A percentile compares a stretch with the other conserved stretches of the same genome.
These are phyloP conservation scores for Leptinotarsa juncta DNA, from an alignment of 2,888 invertebrate genomes.

Conservation along the genomic window DNA sequence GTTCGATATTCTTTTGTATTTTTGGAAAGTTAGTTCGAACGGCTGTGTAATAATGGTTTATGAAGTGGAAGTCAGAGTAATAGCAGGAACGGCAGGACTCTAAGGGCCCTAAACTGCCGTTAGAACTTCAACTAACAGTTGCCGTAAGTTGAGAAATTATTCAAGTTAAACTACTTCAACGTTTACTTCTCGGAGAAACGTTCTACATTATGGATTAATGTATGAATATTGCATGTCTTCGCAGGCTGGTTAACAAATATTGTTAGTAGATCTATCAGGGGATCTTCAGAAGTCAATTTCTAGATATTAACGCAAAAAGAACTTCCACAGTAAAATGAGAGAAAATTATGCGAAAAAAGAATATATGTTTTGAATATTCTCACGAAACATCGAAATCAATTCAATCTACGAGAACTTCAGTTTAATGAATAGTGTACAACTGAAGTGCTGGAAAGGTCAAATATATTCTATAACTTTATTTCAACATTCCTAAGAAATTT, in stretches of 20 bases:
- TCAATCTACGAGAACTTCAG: too few species aligned
- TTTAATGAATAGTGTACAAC: too few species aligned
- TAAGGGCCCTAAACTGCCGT: slow-evolving; percentile 40
- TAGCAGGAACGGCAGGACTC: slow-evolving; percentile 38
- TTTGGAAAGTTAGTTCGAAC: slow-evolving; percentile 24
- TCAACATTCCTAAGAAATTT: too few species aligned
- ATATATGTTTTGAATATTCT: too few species aligned
- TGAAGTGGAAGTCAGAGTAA: slow-evolving; percentile 29
- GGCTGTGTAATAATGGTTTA: slow-evolving; percentile 38
- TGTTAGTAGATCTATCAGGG: not conserved
- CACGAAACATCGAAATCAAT: too few species aligned
- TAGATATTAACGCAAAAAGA: too few species aligned
- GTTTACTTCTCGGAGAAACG: slow-evolving; percentile 27
- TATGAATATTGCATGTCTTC: slow-evolving; percentile 28
- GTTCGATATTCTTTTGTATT: slow-evolving; percentile 40
- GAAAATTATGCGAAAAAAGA: too few species aligned
- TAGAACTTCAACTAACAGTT: slow-evolving; percentile 51
- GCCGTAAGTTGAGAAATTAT: slow-evolving; percentile 50
- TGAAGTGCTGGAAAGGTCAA: too few species aligned
- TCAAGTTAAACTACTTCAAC: slow-evolving; percentile 41
- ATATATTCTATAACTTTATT: too few species aligned
- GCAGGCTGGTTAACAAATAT: slow-evolving; percentile 2
- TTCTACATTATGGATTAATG: slow-evolving; percentile 29
- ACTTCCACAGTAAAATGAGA: too few species aligned
- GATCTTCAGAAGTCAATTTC: not conserved